phyloP scores from a whole-genome alignment of 2,888 invertebrate species.

The Cantharis nigra region DNA sequence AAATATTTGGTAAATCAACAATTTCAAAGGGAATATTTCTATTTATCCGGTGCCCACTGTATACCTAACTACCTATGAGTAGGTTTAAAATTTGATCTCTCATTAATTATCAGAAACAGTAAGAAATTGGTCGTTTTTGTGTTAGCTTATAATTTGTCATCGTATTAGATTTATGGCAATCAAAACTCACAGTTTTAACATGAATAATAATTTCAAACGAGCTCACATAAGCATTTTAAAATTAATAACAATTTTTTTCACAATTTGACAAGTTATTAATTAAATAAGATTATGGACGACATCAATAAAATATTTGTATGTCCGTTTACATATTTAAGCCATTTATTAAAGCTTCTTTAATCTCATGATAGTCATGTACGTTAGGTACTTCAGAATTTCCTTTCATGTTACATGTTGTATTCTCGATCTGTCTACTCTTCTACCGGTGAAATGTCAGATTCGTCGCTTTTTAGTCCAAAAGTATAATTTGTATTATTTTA shows the following conservation, averaged over 20 bases:
- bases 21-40: too few species aligned
- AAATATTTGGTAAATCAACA: too few species aligned
- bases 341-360: not conserved
- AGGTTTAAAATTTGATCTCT: not conserved
- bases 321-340: not conserved
- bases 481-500: not conserved
- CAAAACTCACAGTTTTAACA: not conserved
- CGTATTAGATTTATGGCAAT: not conserved
- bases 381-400: not conserved
- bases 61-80: not conserved
- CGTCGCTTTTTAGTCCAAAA: not conserved
- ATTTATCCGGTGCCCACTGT: too few species aligned
- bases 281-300: not conserved
- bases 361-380: not conserved
- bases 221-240: not conserved
- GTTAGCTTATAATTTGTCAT: not conserved
- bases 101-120: not conserved
- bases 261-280: not conserved
- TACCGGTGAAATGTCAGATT: not conserved
- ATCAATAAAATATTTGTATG: not conserved
- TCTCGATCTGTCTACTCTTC: not conserved
- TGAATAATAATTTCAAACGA: not conserved
- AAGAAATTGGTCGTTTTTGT: not conserved
- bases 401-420: not conserved
- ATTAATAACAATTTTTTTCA: not conserved